A percentile compares a stretch with the other conserved stretches of the same genome.
Evolutionary conservation across 2,888 invertebrate genomes (phyloP).

Genomic region (Rambutsinella grinnellia): DNA sequence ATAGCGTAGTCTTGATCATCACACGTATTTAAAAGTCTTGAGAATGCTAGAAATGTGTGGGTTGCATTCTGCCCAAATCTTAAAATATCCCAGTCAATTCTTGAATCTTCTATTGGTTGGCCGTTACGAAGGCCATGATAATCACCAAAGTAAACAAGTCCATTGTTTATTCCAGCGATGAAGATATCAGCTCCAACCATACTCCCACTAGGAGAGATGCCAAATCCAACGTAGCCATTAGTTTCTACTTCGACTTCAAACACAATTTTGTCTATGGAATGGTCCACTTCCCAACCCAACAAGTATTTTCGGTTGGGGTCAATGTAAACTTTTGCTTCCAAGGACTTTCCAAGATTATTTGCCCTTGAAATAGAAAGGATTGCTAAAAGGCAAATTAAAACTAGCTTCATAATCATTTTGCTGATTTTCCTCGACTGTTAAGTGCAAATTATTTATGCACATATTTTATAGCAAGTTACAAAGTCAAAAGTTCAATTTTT

Average conservation of each 20-base stretch:
- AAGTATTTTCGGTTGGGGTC: not conserved
- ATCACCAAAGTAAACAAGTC: not conserved
- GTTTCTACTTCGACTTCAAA: slow-evolving; percentile 23
- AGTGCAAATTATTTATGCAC: too few relatives aligned
- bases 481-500: too few relatives aligned
- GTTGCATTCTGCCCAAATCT: not conserved
- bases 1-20: not conserved
- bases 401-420: too few relatives aligned
- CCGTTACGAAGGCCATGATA: not conserved
- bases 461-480: too few relatives aligned
- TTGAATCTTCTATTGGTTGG: not conserved
- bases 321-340: not conserved
- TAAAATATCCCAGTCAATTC: not conserved
- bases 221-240: slow-evolving; percentile 28
- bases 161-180: slow-evolving; percentile 17
- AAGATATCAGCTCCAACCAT: slow-evolving; percentile 19
- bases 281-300: not conserved
- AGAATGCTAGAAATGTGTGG: not conserved
- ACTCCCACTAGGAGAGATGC: slow-evolving; percentile 17
- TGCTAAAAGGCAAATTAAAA: too few relatives aligned
- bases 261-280: not conserved
- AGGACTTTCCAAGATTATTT: not conserved
- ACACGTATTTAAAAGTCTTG: not conserved
- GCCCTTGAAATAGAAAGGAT: too few relatives aligned
- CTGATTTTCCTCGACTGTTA: too few relatives aligned